Evolutionary conservation across 1,140 invertebrate genomes (phyloP).

Genomic region (Drosophila mayri): DNA sequence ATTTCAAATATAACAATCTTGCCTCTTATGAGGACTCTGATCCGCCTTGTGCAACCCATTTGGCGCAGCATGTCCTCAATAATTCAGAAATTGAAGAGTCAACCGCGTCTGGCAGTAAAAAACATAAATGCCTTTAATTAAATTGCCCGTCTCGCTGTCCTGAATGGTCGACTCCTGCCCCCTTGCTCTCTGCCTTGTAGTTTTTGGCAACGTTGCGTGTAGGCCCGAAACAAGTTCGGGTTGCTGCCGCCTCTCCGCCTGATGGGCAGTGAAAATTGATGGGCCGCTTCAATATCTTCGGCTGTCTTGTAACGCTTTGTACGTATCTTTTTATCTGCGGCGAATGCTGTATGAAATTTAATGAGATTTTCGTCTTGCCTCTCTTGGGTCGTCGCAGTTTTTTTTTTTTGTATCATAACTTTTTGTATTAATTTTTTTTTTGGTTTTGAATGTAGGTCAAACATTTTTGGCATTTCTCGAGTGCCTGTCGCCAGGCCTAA

Average conservation of each 20-base stretch:
- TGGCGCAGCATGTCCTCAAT: not conserved
- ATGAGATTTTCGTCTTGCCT: slow-evolving; percentile 63
- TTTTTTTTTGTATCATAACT: slow-evolving; percentile 55
- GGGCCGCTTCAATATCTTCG: slow-evolving; percentile 51
- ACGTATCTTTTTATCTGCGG: slow-evolving; percentile 37
- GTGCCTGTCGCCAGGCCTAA: slow-evolving; percentile 39
- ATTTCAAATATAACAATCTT: not conserved
- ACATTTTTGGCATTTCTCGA: slow-evolving; percentile 66
- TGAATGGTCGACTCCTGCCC: not conserved
- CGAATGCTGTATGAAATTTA: slow-evolving; percentile 69
- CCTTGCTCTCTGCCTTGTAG: not conserved
- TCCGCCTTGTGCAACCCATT: not conserved
- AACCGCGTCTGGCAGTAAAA: slow-evolving; percentile 52
- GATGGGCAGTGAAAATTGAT: slow-evolving; percentile 66
- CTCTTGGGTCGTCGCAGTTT: slow-evolving; percentile 16
- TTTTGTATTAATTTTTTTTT: slow-evolving; percentile 56
- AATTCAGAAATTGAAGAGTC: slow-evolving; percentile 36
- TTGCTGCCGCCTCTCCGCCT: slow-evolving; percentile 21
- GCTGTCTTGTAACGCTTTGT: slow-evolving; percentile 59
- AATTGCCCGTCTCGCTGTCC: slow-evolving; percentile 54
- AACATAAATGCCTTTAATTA: slow-evolving; percentile 78
- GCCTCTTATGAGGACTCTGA: not conserved
- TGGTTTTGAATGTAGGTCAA: slow-evolving; percentile 68
- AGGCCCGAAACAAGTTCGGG: slow-evolving; percentile 51
- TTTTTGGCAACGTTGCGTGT: slow-evolving; percentile 50